Evolutionary conservation across 2,888 invertebrate species (phyloP), one percentile per base, ranked within the genome.

Genomic region (Hirtodrosophila alboralis): DNA sequence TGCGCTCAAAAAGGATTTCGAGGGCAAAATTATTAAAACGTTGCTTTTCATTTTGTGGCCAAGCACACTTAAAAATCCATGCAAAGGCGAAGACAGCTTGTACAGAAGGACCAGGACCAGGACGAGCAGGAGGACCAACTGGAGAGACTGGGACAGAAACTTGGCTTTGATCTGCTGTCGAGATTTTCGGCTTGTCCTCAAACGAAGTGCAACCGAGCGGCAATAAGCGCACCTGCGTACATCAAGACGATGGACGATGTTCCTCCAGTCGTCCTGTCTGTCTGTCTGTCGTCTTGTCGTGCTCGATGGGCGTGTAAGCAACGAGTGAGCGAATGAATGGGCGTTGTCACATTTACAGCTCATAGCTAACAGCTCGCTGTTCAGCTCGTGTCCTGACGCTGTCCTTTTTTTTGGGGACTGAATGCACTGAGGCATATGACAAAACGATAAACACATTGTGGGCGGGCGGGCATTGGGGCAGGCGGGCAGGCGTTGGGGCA

Each of bases 191-290:
- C 71, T 74, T 57, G 73, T 54, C 68, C 76, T 84, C 87, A 86
- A 80, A 86, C 87, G 61, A 79, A 85, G 70, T 76, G 84, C 87
- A 88, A 49, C 77, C 86, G 75, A 88, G 89, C 88, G 79, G 72
- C 84, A 86, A 84, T 88, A 89, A 89, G 87, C 85, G 84, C 88
- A 88, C 88, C 88, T 88, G 89, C 81, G 89, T 79, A 81, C 84
- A 70, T 58, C 72, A 67, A 85, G 79, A 78, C 67, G 73, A 45
- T 57, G 77, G 73, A 51, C 70, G 47, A 40, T 47, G 57, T 51
- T 51, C 21, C 30, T 34, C 5, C 18, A 34, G 23, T 34, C 45
- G 36, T 13, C 38, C 43, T 43, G 36, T 30, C 31, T n/a, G 5
- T 51, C 28, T 52, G 26, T 41, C 33, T 33, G 30, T 41, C 43